Evolutionary conservation across 2,888 invertebrate genomes (phyloP), one percentile per base, ranked within the genome.

Genomic region (Amaurobius ferox): DNA sequence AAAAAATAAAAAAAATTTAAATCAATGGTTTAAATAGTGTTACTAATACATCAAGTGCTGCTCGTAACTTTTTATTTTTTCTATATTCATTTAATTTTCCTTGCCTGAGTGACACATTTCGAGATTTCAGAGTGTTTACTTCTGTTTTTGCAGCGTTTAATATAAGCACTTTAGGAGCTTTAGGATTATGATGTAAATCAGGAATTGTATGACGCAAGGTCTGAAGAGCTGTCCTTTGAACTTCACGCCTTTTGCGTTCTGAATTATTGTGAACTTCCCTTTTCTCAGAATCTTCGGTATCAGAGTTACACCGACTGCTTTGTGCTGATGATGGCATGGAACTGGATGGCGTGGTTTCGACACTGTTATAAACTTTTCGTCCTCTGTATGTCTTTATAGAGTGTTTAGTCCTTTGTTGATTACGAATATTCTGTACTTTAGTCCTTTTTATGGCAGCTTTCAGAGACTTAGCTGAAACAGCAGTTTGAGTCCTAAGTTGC

Each of bases 261-360:
- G 32, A 35, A 2, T 35, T 13, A 16, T 68, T 77, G 29, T 77
- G 77, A 1, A 5, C 39, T 1, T 9, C 55, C 19, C 77, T 32
- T 35, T 77, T 16, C 5, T 32, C 13, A 23, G 6, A 19, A 39
- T 40, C 32, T 5, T 39, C 40, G 1, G 11, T 26, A 30, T 35
- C 35, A 5, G 35, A 35, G 23, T 23, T 23, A 23, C 67, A 67
- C 5, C 30, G 35, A 67, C 67, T 67, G 26, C 40, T 68, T 19
- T 7, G 7, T 5, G n/a, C 23, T 19, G 39, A 39, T 11, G 68
- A 40, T 11, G 35, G 39, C 5, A 39, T 28, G 3, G 76, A 76
- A 23, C 28, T 32, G 2, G 66, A 40, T 3, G 76, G 76, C 1
- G 66, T 66, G 0, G 76, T 76, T 29, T 76, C 76, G 28, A 76